A percentile compares a stretch with the other conserved stretches of the same genome.
phyloP scores from a whole-genome alignment of 2,797 vertebrate genomes.

The Ctenopoma kingsleyae region DNA sequence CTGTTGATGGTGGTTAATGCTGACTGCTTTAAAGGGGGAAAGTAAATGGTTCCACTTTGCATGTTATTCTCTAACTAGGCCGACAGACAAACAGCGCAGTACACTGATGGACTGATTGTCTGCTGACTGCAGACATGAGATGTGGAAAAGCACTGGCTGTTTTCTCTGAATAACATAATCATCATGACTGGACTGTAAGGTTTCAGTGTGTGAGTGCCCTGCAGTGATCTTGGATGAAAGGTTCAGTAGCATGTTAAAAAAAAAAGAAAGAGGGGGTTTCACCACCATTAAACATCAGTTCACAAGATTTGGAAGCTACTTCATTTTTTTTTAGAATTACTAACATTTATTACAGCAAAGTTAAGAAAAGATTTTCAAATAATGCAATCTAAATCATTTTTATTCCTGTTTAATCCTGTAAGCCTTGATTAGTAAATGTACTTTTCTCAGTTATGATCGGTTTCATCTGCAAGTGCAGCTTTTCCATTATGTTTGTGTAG shows the following conservation, averaged over 20 bases:
- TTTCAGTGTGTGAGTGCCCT: too few relatives aligned
- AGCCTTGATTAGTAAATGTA: neutral
- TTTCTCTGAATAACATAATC: neutral
- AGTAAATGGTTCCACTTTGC: conserved; percentile 17
- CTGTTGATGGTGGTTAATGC: conserved; percentile 42
- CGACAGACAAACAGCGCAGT: conserved; percentile 12
- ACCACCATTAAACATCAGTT: too few relatives aligned
- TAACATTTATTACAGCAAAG: too few relatives aligned
- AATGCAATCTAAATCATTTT: neutral
- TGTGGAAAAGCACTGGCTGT: neutral
- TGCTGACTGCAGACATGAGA: conserved; percentile 29
- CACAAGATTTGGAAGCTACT: too few relatives aligned
- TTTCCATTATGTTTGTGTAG: neutral
- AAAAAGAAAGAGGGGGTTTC: too few relatives aligned
- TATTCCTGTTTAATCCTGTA: neutral
- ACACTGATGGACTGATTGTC: conserved; percentile 13
- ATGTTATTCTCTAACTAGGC: conserved; percentile 20
- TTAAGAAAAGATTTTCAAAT: neutral
- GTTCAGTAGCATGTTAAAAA: too few relatives aligned
- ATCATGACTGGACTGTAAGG: neutral
- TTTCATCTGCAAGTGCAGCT: neutral
- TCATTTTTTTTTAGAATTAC: too few relatives aligned
- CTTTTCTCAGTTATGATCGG: neutral
- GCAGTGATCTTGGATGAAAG: too few relatives aligned
- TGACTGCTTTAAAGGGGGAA: conserved; percentile 28